Percentiles rank a stretch among this genome's conserved stretches.
Conservation (phyloP, 2,797 vertebrate species). For the Psittacula echo region DNA sequence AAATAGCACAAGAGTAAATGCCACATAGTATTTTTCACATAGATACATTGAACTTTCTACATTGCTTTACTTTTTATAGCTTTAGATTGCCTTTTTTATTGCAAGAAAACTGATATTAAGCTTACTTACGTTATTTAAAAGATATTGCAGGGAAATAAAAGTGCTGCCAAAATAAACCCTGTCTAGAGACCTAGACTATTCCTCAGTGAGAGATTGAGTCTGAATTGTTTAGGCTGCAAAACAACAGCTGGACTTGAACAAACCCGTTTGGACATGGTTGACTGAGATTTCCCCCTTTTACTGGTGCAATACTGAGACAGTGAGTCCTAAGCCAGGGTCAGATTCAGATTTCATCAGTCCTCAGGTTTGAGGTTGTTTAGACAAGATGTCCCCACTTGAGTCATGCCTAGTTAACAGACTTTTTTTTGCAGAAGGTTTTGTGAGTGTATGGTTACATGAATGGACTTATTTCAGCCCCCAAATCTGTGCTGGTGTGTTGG, state of each 20-base stretch:
- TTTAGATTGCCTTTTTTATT: background rate
- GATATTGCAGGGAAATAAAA: background rate
- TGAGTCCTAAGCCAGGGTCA: background rate
- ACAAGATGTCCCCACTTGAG: background rate
- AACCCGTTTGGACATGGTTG: background rate
- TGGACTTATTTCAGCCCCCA: background rate
- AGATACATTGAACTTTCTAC: background rate
- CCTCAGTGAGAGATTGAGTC: background rate
- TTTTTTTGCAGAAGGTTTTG: background rate
- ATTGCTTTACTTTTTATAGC: background rate
- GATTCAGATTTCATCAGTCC: background rate
- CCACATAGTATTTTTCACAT: background rate
- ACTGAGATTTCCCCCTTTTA: background rate
- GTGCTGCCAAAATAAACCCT: background rate
- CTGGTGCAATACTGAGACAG: background rate
- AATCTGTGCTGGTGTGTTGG: background rate
- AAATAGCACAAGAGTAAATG: conserved; percentile 1
- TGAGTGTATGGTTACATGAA: background rate
- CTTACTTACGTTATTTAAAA: background rate
- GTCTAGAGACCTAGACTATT: background rate
- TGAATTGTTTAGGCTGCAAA: background rate
- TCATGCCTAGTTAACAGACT: background rate
- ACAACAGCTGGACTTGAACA: background rate
- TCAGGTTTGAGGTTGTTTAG: background rate
- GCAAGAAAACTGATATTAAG: background rate